Evolutionary conservation across 1,140 invertebrate species (phyloP), one percentile per base, ranked within the genome.

Genomic region (Magallana angulata): DNA sequence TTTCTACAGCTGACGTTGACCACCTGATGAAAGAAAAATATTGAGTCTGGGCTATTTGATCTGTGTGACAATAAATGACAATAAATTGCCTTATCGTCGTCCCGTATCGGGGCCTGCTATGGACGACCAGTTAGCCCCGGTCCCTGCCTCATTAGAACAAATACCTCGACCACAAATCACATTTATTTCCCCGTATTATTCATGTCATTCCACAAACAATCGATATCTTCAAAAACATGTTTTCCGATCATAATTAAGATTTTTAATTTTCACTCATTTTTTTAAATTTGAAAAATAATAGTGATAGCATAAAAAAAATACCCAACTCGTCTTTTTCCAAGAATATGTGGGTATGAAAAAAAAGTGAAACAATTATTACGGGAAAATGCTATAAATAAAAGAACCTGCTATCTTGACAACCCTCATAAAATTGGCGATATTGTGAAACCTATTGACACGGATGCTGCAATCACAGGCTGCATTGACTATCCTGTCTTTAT

Each of bases 1-100:
- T 91, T 90, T 12, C 90, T 71, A 84, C 90, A 92, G 58, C 88
- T 92, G 24, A 92, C 90, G 48, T 68, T 90, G 14, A 92, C 89
- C 59, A 90, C 86, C 91, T 91, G 85, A 68, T 82, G 48, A 89
- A 86, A 81, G 81, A 68, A 36, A 83, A 87, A 87, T 58, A 57
- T 84, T 58, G 48, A 24, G 48, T 82, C 14, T 60, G 11, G 82
- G 58, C 58, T 84, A 62, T 62, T 36, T 62, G 57, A 84, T 36
- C 83, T 64, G 24, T 76, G 68, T 76, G 68, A 76, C 68, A 76
- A 76, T 76, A 24, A 76, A 12, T 30, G 18, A 36, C 68, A 30
- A 76, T 76, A 76, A 76, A 76, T 36, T 76, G 68, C 8, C 68
- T 76, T 76, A 76, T 76, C 68, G 24, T 48, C 24, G 24, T 76